These are phyloP conservation scores for Sebastes vulpes DNA, from an alignment of 2,797 vertebrate species.

Conservation along the genomic window DNA sequence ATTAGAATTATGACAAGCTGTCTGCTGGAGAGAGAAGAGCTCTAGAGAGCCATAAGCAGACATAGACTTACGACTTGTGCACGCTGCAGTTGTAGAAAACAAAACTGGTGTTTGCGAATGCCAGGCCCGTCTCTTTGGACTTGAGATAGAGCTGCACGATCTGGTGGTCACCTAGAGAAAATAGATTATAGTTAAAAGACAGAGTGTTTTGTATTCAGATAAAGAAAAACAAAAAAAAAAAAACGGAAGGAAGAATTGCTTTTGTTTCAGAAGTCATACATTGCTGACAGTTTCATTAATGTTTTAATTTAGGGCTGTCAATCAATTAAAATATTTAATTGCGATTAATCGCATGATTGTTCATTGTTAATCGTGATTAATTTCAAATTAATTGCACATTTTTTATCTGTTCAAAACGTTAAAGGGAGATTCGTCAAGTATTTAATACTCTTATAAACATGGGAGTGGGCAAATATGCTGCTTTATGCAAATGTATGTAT, in stretches of 20 bases:
- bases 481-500: too few species aligned
- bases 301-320: too few species aligned
- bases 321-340: too few species aligned
- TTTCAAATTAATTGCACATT: too few species aligned
- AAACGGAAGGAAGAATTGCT: background rate
- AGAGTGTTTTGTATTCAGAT: background rate
- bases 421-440: too few species aligned
- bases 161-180: conserved; percentile 92
- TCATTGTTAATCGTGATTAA: too few species aligned
- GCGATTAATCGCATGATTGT: too few species aligned
- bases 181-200: background rate
- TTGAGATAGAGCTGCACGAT: conserved; percentile 98
- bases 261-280: background rate
- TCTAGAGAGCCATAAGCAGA: background rate
- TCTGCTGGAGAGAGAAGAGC: background rate
- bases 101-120: conserved; percentile 97
- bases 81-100: conserved; percentile 99
- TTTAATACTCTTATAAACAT: too few species aligned
- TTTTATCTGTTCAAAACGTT: rapidly evolving
- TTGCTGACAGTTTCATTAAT: background rate
- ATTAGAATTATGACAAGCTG: background rate
- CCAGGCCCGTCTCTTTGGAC: conserved; percentile 97
- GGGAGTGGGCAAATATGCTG: too few species aligned
- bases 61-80: conserved; percentile 93
- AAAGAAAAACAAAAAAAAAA: background rate